Conservation (phyloP, 2,797 vertebrate genomes). For the Erithacus rubecula region DNA sequence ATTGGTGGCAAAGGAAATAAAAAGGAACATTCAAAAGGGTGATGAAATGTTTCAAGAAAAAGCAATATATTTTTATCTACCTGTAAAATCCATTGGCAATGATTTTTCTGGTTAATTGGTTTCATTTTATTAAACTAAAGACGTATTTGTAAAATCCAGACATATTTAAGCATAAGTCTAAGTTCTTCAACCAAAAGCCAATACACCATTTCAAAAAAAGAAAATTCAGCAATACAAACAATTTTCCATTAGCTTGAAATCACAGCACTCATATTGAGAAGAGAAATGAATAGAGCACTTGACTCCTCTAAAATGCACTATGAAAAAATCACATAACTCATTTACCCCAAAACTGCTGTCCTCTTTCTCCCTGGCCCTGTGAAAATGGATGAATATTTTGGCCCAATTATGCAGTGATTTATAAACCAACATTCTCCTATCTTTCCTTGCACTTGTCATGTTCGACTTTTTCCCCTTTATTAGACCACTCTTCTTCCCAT, state of each 20-base stretch:
- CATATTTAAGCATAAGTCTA: background rate
- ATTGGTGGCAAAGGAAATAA: background rate
- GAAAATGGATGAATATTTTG: background rate
- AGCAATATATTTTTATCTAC: slow-evolving; percentile 64
- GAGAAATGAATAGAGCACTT: background rate
- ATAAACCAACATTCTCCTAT: slow-evolving; percentile 39
- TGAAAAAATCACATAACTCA: background rate
- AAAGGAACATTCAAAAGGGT: slow-evolving; percentile 17
- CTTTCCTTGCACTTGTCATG: slow-evolving; percentile 49
- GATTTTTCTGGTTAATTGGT: slow-evolving; percentile 58
- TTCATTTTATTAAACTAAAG: slow-evolving; percentile 65
- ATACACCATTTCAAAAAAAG: background rate
- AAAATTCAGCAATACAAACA: slow-evolving; percentile 23
- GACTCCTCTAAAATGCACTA: background rate
- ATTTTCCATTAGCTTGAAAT: slow-evolving; percentile 24
- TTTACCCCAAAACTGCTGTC: background rate
- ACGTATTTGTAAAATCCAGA: slow-evolving; percentile 39
- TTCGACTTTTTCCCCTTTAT: slow-evolving; percentile 57
- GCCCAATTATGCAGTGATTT: slow-evolving; percentile 2
- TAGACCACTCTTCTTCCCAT: slow-evolving; percentile 77
- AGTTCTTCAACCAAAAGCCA: slow-evolving; percentile 16
- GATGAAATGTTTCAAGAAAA: slow-evolving; percentile 50
- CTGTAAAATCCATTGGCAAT: slow-evolving; percentile 47
- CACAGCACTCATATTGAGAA: background rate
- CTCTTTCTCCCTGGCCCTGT: background rate